Base-by-base conservation (phyloP, 2,797 vertebrate genomes). In the Characodon lateralis region DNA sequence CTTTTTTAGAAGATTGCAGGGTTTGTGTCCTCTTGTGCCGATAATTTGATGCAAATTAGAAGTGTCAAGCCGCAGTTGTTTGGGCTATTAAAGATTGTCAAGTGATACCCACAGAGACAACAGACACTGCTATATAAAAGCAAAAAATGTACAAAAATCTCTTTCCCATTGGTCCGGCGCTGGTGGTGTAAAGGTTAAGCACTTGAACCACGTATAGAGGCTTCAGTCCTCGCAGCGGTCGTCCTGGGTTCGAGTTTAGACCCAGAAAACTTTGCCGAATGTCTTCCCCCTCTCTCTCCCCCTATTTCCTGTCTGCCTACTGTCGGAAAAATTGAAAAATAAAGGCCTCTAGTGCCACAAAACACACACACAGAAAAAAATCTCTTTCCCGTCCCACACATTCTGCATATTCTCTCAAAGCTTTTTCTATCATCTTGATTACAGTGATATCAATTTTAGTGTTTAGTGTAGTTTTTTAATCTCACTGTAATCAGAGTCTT, bases 401-500 rank as follows among this genome's bases (percentile, higher is more conserved):
- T 24, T 61, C 20, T 46, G 39, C 22, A 5, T n/a, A n/a, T 72
- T 68, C 24, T 58, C 76, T 50, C 13, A 55, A 46, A 72, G 72
- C 68, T 71, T 31, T 51, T 73, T 65, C 35, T 35, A 35, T 35
- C 4, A 3, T 35, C 22, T 24, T 82, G 24, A 89, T 77, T 61
- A n/a, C 58, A 72, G 22, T 4, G 6, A 74, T 55, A 4, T 61
- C 3, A 28, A 39, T 59, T 55, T 1, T 13, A 22, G 28, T 14
- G 9, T 6, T 35, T 7, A 65, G 61, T 39, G 6, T 26, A 9
- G 18, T 28, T 28, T 31, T 12, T 50, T 43, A n/a, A 12, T 7
- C 93, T 94, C 63, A 96, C 96, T 87, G 74, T 93, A 95, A 82
- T 96, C 95, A 0, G 92, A 94, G 74, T 96, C 95, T 18, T 96